These are phyloP conservation scores for Cerceris ruficornis DNA, from an alignment of 2,888 invertebrate species.

Conservation along the genomic window DNA sequence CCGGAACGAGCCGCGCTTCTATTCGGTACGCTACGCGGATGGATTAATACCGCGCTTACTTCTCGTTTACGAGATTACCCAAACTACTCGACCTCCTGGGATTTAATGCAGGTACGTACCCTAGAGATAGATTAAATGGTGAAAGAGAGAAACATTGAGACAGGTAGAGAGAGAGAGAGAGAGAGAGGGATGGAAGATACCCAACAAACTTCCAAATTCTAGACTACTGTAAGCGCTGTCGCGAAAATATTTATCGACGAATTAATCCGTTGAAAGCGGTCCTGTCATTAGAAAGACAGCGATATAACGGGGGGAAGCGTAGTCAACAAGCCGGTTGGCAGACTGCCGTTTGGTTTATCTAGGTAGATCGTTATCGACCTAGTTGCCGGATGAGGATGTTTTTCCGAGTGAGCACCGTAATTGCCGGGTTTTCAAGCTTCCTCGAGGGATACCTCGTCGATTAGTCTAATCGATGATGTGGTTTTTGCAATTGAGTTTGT, in stretches of 20 bases:
- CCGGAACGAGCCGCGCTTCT: slow-evolving; percentile 45
- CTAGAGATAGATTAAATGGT: neutral
- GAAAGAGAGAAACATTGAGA: neutral
- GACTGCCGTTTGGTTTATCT: slow-evolving; percentile 54
- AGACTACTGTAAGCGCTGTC: slow-evolving; percentile 3
- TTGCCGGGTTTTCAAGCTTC: slow-evolving; percentile 31
- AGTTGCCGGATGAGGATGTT: slow-evolving; percentile 51
- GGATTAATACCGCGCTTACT: slow-evolving; percentile 73
- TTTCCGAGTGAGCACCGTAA: slow-evolving; percentile 38
- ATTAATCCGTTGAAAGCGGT: slow-evolving; percentile 22
- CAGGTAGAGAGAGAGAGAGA: neutral
- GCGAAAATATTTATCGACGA: slow-evolving; percentile 14
- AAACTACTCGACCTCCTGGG: slow-evolving; percentile 64
- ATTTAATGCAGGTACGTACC: slow-evolving; percentile 66
- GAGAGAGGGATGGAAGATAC: neutral
- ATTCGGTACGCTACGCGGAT: slow-evolving; percentile 58
- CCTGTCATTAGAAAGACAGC: slow-evolving; percentile 4
- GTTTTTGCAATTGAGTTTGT: slow-evolving; percentile 13
- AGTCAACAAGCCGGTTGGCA: slow-evolving; percentile 60
- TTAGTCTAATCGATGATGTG: slow-evolving; percentile 36
- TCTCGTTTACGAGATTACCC: slow-evolving; percentile 74
- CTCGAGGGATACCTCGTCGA: neutral
- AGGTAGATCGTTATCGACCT: slow-evolving; percentile 52
- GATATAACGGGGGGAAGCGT: neutral
- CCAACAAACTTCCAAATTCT: neutral